Percentiles rank a stretch among this genome's conserved stretches.
phyloP scores from a whole-genome alignment of 2,888 invertebrate species.

The Eurytoma californica region DNA sequence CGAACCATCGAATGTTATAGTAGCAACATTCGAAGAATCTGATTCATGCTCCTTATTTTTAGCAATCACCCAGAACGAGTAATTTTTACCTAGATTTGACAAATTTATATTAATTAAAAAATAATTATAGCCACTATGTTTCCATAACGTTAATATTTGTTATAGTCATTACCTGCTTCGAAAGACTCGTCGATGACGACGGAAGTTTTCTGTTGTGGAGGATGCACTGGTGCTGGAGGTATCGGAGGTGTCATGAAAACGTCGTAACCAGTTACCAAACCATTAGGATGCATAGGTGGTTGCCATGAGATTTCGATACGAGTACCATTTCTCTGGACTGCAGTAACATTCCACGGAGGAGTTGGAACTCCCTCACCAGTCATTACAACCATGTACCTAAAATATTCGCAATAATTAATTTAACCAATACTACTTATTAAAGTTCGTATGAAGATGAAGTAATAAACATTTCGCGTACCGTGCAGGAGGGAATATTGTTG shows the following conservation, averaged over 20 bases:
- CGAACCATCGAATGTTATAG: conserved; percentile 80
- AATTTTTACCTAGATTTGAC: conserved; percentile 75
- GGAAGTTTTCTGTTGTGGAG: conserved; percentile 72
- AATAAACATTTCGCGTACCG: conserved; percentile 72
- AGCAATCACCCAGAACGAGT: conserved; percentile 86
- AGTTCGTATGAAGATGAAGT: background rate
- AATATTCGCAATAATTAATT: background rate
- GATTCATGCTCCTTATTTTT: conserved; percentile 81
- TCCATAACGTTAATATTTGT: background rate
- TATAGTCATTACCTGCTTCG: conserved; percentile 73
- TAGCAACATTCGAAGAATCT: conserved; percentile 78
- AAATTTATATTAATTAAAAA: background rate
- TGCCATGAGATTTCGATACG: conserved; percentile 84
- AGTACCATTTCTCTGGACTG: conserved; percentile 80
- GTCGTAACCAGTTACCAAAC: conserved; percentile 80
- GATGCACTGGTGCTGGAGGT: conserved; percentile 76
- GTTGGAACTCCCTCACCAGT: conserved; percentile 85
- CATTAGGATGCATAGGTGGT: conserved; percentile 80
- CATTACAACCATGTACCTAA: conserved; percentile 76
- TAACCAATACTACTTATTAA: background rate
- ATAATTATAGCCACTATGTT: background rate
- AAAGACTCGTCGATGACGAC: conserved; percentile 78
- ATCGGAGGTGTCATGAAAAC: conserved; percentile 81
- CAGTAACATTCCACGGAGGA: conserved; percentile 81
- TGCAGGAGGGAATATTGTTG: conserved; percentile 80